Percentiles rank a stretch among this genome's conserved stretches.
Conservation (phyloP, 2,888 invertebrate genomes). For the Monoplex corrugatus region DNA sequence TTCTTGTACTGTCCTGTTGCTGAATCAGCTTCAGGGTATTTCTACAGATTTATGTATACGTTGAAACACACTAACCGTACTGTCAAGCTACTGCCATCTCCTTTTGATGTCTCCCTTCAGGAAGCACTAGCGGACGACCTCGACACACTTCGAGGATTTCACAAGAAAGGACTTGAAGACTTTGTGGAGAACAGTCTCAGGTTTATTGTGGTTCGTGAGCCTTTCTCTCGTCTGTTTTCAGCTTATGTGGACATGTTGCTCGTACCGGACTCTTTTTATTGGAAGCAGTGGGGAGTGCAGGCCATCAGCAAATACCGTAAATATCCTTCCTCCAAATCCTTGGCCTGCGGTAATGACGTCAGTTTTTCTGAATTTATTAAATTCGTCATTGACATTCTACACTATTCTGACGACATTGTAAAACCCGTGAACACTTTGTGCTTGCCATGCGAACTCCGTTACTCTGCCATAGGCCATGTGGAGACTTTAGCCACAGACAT, state of each 20-base stretch:
- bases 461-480: slow-evolving; percentile 54
- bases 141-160: slow-evolving; percentile 13
- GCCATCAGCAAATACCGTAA: slow-evolving; percentile 53
- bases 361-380: slow-evolving; percentile 62
- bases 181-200: slow-evolving; percentile 36
- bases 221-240: slow-evolving; percentile 54
- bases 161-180: background rate
- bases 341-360: slow-evolving; percentile 62
- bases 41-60: slow-evolving; percentile 39
- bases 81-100: background rate
- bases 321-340: slow-evolving; percentile 50
- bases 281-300: slow-evolving; percentile 52
- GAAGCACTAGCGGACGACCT: slow-evolving; percentile 19
- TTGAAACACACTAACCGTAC: slow-evolving; percentile 35
- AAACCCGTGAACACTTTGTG: slow-evolving; percentile 40
- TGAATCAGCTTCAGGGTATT: slow-evolving; percentile 46
- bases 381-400: slow-evolving; percentile 54
- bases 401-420: slow-evolving; percentile 37
- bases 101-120: slow-evolving; percentile 49
- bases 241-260: slow-evolving; percentile 62
- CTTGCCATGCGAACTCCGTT: slow-evolving; percentile 52
- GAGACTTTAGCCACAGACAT: slow-evolving; percentile 52
- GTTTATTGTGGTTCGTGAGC: slow-evolving; percentile 51
- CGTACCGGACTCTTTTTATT: slow-evolving; percentile 60
- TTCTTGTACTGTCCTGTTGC: slow-evolving; percentile 50